Evolutionary conservation across 1,140 invertebrate genomes (phyloP).

Genomic region (Heliconius hermathena): DNA sequence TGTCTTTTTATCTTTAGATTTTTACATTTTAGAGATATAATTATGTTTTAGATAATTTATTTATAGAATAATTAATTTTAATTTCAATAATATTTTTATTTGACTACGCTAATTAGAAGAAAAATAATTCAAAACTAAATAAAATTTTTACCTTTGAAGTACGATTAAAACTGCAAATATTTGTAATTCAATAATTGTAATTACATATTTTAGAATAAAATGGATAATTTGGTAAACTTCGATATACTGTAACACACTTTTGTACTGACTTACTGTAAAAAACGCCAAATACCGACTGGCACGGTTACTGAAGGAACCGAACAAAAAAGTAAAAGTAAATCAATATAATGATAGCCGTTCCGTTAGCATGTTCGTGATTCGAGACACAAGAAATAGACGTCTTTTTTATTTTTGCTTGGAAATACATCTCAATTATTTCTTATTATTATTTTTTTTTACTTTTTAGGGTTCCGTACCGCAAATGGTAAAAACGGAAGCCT

Average conservation of each 20-base stretch:
- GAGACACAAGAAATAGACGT: background rate
- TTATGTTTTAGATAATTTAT: no score
- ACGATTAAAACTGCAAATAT: background rate
- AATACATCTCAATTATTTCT: background rate
- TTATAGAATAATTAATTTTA: no score
- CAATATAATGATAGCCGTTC: conserved; percentile 46
- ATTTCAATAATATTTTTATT: no score
- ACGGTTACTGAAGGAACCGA: conserved; percentile 45
- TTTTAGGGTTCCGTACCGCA: background rate
- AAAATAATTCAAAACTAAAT: background rate
- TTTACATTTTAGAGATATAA: no score
- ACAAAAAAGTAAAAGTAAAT: conserved; percentile 58
- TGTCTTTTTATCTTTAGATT: no score
- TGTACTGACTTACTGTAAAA: conserved; percentile 7
- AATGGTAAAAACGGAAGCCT: no score
- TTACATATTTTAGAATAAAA: background rate
- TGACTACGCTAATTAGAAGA: no score
- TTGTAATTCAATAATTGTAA: background rate
- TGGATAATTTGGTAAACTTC: conserved; percentile 14
- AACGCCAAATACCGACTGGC: conserved; percentile 49
- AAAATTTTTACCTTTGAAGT: background rate
- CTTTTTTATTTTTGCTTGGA: background rate
- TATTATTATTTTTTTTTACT: background rate
- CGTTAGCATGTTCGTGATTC: background rate
- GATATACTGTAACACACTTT: conserved; percentile 20